Evolutionary conservation across 2,888 invertebrate genomes (phyloP), one percentile per base, ranked within the genome.

Genomic region (Diaperis boleti): DNA sequence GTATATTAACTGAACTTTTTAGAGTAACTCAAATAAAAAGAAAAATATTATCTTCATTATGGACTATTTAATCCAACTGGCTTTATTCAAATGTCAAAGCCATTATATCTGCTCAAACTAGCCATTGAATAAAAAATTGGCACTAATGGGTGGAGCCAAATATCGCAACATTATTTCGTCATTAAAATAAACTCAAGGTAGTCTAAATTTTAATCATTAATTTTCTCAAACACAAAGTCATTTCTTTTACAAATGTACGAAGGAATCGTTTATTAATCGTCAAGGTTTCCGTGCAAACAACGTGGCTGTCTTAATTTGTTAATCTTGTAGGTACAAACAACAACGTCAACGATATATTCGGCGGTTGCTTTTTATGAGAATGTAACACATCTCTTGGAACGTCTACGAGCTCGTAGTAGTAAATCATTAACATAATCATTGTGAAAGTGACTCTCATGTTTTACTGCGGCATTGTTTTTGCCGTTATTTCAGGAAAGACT

Each of bases 151-250:
- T 49, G 49, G 31, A 49, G 49, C 35, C 14, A 26, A 44, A 44
- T 44, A 20, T 22, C 47, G 15, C 31, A 29, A 29, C 15, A 18
- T 35, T 11, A 20, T 49, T 49, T 35, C 10, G 11, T 35, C 15
- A 49, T 49, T 49, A 49, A 49, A 49, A 49, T 49, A 49, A 35
- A 17, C 35, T 35, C 49, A 49, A 49, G 49, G 49, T 35, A 20
- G 35, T 35, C 49, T 35, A 49, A 42, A 49, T 47, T 33, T 33
- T 10, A 31, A 22, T 42, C 42, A 47, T 35, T 49, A 49, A 49
- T 49, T 49, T 49, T 20, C 20, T 22, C 13, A 15, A 15, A 8
- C 35, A 33, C 35, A 33, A 11, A 10, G 35, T 33, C n/a, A 8
- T 10, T 39, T 18, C 5, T 8, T 39, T 39, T 13, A n/a, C 39